Conservation (phyloP, 2,113 vertebrate species). For the Pteruthius melanotis region DNA sequence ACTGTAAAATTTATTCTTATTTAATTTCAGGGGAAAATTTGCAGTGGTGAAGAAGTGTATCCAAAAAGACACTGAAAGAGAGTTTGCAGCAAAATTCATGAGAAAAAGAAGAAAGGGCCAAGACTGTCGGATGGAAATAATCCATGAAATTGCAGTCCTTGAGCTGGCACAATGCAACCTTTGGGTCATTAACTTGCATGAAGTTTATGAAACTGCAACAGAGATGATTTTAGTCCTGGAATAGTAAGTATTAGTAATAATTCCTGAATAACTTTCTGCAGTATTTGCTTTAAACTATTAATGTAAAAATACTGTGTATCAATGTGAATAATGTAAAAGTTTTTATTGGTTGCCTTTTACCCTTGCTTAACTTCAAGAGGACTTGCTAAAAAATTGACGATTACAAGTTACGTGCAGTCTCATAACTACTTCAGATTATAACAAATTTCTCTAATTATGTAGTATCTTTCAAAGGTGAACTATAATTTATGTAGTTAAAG, state of each 20-base stretch:
- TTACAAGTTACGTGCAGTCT: not conserved
- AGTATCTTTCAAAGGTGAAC: not conserved
- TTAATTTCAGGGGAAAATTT: constrained; percentile 88
- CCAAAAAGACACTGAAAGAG: constrained; percentile 87
- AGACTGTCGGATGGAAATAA: constrained; percentile 90
- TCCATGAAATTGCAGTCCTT: constrained; percentile 92
- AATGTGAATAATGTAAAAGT: not conserved
- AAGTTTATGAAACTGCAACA: constrained; percentile 88
- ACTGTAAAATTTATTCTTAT: not conserved
- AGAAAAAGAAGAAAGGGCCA: constrained; percentile 91
- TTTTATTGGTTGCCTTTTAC: not conserved
- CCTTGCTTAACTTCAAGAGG: not conserved
- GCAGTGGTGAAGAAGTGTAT: constrained; percentile 94
- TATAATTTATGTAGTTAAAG: not conserved
- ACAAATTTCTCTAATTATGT: not conserved
- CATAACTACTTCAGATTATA: not conserved
- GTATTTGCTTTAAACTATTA: not conserved
- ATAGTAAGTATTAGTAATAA: constrained; percentile 80
- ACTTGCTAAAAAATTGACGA: not conserved
- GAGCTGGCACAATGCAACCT: constrained; percentile 85
- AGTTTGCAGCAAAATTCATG: constrained; percentile 94
- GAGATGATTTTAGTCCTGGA: constrained; percentile 94
- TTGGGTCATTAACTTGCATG: constrained; percentile 89
- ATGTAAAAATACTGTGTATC: not conserved
- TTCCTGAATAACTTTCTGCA: not conserved